These are phyloP conservation scores for Mystacides longicornis DNA, from an alignment of 2,888 invertebrate species.

Conservation along the genomic window DNA sequence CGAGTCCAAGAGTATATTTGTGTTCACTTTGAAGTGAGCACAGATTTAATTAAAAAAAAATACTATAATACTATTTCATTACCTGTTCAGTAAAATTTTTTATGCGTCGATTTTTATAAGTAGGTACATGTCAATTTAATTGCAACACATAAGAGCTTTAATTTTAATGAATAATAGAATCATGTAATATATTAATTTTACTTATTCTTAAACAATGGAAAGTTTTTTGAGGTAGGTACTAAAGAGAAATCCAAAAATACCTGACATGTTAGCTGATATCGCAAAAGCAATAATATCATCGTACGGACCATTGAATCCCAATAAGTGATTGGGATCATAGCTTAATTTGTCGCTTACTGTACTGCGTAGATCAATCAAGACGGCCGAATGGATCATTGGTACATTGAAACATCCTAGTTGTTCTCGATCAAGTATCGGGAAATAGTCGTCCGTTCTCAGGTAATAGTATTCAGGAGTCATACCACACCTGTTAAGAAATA, in stretches of 20 bases:
- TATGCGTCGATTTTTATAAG: not conserved
- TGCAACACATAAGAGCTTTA: no score
- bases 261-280: constrained; percentile 62
- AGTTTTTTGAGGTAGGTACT: not conserved
- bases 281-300: constrained; percentile 95
- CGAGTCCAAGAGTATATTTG: no score
- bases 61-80: no score
- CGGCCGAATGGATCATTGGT: constrained; percentile 87
- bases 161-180: no score
- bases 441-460: constrained; percentile 74
- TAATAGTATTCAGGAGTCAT: constrained; percentile 84
- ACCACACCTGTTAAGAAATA: constrained; percentile 48
- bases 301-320: constrained; percentile 63
- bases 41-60: no score
- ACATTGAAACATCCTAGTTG: constrained; percentile 71
- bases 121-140: no score
- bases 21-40: no score
- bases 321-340: constrained; percentile 58
- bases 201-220: not conserved
- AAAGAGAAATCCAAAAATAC: constrained; percentile 32
- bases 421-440: constrained; percentile 64
- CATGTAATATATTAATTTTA: no score
- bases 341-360: constrained; percentile 57
- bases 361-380: constrained; percentile 67
- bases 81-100: not conserved